Evolutionary conservation across 2,888 invertebrate genomes (phyloP).

Genomic region (Hypsopygia costalis): DNA sequence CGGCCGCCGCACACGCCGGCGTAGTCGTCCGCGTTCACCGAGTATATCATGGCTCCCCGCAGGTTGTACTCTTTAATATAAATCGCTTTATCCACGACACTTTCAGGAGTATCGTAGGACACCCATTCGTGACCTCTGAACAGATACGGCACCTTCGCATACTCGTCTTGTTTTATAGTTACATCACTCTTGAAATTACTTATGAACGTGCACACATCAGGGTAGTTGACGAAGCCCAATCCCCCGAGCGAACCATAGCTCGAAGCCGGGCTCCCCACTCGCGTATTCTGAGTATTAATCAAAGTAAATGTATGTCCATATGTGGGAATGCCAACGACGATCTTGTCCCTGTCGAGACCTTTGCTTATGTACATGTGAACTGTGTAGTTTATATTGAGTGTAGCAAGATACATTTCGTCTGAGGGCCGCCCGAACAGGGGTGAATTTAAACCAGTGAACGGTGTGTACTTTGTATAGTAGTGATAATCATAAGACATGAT

Average conservation of each 20-base stretch:
- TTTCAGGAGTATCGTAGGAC: slow-evolving; percentile 88
- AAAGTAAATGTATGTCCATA: slow-evolving; percentile 91
- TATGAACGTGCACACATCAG: slow-evolving; percentile 85
- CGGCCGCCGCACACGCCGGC: slow-evolving; percentile 73
- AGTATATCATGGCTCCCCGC: slow-evolving; percentile 92
- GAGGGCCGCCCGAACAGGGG: slow-evolving; percentile 84
- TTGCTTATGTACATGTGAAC: slow-evolving; percentile 87
- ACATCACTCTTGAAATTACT: slow-evolving; percentile 65
- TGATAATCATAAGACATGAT: slow-evolving; percentile 97
- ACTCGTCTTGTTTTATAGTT: slow-evolving; percentile 80
- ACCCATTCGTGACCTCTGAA: slow-evolving; percentile 88
- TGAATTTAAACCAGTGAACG: slow-evolving; percentile 92
- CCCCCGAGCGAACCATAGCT: slow-evolving; percentile 85
- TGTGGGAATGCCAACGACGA: slow-evolving; percentile 92
- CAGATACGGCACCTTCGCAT: slow-evolving; percentile 89
- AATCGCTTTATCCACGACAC: slow-evolving; percentile 85
- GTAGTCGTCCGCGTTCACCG: slow-evolving; percentile 90
- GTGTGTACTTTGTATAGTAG: slow-evolving; percentile 86
- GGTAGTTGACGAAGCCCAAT: slow-evolving; percentile 86
- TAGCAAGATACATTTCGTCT: slow-evolving; percentile 83
- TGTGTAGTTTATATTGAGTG: slow-evolving; percentile 91
- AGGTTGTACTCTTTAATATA: slow-evolving; percentile 83
- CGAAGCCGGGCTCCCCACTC: slow-evolving; percentile 85
- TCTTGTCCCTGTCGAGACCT: slow-evolving; percentile 88
- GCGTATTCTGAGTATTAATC: slow-evolving; percentile 83